These are phyloP conservation scores for Pelodiscus sinensis DNA, from an alignment of 2,113 vertebrate genomes.

Conservation along the genomic window DNA sequence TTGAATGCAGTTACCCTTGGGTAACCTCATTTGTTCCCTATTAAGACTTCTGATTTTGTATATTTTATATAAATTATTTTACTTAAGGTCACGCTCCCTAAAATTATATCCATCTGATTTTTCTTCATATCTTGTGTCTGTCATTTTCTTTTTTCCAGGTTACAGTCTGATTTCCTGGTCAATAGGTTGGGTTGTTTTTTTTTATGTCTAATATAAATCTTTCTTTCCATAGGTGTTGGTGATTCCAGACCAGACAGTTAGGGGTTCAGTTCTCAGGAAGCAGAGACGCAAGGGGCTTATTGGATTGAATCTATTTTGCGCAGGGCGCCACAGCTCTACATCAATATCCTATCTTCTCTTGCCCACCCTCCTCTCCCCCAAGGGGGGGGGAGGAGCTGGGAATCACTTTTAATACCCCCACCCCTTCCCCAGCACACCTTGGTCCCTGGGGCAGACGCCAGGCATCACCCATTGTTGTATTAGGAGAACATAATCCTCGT, in stretches of 20 bases:
- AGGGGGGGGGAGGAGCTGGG: not conserved
- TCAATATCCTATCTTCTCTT: not conserved
- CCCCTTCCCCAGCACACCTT: not conserved
- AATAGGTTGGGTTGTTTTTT: not conserved
- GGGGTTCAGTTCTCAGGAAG: constrained; percentile 37
- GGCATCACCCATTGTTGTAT: constrained; percentile 16
- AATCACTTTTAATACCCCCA: not conserved
- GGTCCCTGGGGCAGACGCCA: not conserved
- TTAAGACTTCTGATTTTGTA: not conserved
- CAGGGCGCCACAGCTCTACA: constrained; percentile 10
- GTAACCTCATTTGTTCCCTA: not conserved
- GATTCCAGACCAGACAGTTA: constrained; percentile 48
- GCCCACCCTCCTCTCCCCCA: not conserved
- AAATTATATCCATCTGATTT: not conserved
- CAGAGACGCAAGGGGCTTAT: not conserved
- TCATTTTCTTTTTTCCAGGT: not conserved
- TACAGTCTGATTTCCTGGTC: not conserved
- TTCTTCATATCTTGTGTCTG: not conserved
- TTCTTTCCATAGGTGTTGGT: constrained; percentile 50
- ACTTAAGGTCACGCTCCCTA: not conserved
- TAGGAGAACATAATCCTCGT: constrained; percentile 1
- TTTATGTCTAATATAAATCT: constrained; percentile 31
- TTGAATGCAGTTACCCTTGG: accelerated
- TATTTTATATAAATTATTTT: not conserved
- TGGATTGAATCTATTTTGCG: not conserved